Evolutionary conservation across 1,140 invertebrate species (phyloP).

Genomic region (Gonatopus flavifemur): DNA sequence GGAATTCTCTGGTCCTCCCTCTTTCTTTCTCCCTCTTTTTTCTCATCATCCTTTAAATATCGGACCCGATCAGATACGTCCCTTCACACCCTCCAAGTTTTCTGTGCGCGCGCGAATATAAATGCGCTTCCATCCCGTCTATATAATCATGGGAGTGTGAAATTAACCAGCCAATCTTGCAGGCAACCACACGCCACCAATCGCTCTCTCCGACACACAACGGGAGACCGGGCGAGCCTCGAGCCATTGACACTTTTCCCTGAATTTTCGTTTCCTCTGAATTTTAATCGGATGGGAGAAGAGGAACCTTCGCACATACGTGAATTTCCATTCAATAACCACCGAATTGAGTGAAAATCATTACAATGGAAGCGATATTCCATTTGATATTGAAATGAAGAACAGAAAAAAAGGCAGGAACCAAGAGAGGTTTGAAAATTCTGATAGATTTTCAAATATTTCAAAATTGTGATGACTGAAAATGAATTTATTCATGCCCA

Average conservation of each 20-base stretch:
- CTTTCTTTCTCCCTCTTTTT: conserved; percentile 13
- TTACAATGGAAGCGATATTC: too few relatives aligned
- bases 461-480: too few relatives aligned
- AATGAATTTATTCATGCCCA: too few relatives aligned
- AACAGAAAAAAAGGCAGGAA: too few relatives aligned
- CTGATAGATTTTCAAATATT: too few relatives aligned
- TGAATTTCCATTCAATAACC: too few relatives aligned
- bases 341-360: too few relatives aligned
- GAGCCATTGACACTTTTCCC: conserved; percentile 15
- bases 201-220: conserved; percentile 5
- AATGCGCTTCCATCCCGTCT: conserved; percentile 48
- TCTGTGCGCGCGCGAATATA: conserved; percentile 42
- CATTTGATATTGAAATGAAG: too few relatives aligned
- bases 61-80: conserved; percentile 44
- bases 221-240: conserved; percentile 2
- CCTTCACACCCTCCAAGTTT: conserved; percentile 26
- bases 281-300: conserved; percentile 36
- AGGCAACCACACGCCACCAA: conserved; percentile 43
- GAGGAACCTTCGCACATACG: too few relatives aligned
- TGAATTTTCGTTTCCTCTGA: conserved; percentile 23
- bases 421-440: too few relatives aligned
- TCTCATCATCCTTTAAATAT: conserved; percentile 39
- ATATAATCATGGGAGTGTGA: conserved; percentile 56
- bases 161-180: conserved; percentile 52
- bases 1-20: background rate